phyloP scores from a whole-genome alignment of 2,113 vertebrate species.

The Channa maculata region DNA sequence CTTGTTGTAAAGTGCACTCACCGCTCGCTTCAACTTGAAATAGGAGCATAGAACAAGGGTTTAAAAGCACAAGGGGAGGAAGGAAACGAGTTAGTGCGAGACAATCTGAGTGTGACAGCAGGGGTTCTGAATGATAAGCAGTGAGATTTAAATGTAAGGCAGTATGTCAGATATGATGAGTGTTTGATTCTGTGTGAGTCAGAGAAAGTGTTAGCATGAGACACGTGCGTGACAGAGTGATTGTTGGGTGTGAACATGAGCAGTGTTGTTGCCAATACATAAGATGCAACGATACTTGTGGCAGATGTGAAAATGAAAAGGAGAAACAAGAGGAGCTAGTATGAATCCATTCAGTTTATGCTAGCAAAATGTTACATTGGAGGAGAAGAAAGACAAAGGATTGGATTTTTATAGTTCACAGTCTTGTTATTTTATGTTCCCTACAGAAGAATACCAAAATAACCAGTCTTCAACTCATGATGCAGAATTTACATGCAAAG shows the following conservation, averaged over 20 bases:
- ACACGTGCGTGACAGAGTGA: neutral
- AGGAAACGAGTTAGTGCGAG: neutral
- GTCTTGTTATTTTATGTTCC: neutral
- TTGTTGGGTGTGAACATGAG: neutral
- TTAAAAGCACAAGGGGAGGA: neutral
- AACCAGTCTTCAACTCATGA: neutral
- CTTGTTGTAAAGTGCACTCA: too few species aligned
- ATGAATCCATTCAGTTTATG: neutral
- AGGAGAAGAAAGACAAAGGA: neutral
- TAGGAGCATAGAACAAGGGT: conserved; percentile 3
- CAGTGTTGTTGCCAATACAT: neutral
- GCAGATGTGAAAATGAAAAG: neutral
- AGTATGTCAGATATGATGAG: neutral
- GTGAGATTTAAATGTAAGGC: neutral
- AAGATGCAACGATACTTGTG: neutral
- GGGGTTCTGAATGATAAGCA: conserved; percentile 6
- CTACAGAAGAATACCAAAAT: conserved; percentile 2
- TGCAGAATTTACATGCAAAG: conserved; percentile 13
- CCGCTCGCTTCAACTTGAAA: too few species aligned
- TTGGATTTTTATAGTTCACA: neutral
- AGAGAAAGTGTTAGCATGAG: neutral
- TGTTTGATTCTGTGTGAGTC: neutral
- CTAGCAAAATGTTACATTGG: too few species aligned
- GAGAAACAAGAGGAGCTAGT: neutral
- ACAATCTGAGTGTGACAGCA: conserved; percentile 17